A percentile compares a stretch with the other conserved stretches of the same genome.
Evolutionary conservation across 1,140 invertebrate species (phyloP).

Genomic region (Caenorhabditis inopinata): DNA sequence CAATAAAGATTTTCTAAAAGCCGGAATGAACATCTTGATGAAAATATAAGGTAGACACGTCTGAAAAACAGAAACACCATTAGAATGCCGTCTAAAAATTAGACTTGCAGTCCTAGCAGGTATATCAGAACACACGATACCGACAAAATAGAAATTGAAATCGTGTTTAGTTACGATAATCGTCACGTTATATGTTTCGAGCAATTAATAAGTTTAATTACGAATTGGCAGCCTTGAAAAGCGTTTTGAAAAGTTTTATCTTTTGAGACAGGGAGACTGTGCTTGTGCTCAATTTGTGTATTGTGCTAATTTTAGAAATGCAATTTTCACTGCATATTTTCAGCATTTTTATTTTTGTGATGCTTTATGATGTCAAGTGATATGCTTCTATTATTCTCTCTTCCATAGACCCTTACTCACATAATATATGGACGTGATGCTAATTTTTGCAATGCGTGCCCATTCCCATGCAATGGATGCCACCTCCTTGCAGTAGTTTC

Average conservation of each 20-base stretch:
- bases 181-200: background rate
- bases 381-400: no score
- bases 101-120: background rate
- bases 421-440: no score
- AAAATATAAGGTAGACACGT: background rate
- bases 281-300: no score
- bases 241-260: background rate
- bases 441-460: no score
- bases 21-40: background rate
- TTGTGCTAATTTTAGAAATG: no score
- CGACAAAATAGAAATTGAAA: background rate
- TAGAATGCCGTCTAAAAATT: background rate
- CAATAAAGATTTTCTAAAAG: background rate
- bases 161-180: background rate
- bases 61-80: background rate
- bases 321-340: no score
- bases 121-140: slow-evolving; percentile 2
- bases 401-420: no score
- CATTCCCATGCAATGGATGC: no score
- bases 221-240: background rate
- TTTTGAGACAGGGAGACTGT: no score
- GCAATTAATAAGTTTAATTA: background rate
- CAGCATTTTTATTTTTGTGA: no score
- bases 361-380: no score
- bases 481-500: no score